Conservation (phyloP, 2,113 vertebrate species). For the Megaceryle torquata region DNA sequence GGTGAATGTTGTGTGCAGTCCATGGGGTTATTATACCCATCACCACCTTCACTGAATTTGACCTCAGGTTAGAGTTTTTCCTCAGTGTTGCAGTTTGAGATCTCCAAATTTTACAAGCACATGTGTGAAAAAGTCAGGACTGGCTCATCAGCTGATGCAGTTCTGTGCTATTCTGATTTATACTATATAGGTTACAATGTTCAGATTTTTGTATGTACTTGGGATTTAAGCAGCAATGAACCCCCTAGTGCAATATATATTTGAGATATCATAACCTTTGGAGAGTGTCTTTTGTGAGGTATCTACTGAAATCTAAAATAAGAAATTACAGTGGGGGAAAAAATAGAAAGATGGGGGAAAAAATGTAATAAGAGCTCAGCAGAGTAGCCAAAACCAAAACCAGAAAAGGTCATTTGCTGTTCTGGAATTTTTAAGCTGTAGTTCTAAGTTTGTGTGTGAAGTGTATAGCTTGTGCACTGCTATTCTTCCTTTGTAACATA, state of each 20-base stretch:
- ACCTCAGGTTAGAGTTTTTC: neutral
- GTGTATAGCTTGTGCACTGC: constrained; percentile 18
- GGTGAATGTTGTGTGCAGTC: neutral
- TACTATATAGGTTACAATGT: neutral
- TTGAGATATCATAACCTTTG: constrained; percentile 44
- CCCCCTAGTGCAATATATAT: neutral
- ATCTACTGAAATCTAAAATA: constrained; percentile 66
- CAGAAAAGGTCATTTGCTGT: constrained; percentile 50
- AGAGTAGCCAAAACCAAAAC: neutral
- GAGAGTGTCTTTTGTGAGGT: constrained; percentile 34
- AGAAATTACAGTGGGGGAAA: neutral
- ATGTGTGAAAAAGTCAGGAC: neutral
- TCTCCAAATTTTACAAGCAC: neutral
- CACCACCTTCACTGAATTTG: neutral
- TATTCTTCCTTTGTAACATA: neutral
- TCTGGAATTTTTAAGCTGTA: constrained; percentile 46
- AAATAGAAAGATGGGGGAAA: fast-evolving
- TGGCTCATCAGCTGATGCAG: neutral
- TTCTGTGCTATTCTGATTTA: neutral
- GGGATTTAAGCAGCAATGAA: constrained; percentile 38
- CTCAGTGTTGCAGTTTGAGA: neutral
- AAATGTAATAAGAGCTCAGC: too few relatives aligned
- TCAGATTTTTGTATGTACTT: neutral
- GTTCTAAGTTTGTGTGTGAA: neutral
- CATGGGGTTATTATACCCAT: neutral